Conservation (phyloP, 2,797 vertebrate genomes). For the Fistularia tabacaria region DNA sequence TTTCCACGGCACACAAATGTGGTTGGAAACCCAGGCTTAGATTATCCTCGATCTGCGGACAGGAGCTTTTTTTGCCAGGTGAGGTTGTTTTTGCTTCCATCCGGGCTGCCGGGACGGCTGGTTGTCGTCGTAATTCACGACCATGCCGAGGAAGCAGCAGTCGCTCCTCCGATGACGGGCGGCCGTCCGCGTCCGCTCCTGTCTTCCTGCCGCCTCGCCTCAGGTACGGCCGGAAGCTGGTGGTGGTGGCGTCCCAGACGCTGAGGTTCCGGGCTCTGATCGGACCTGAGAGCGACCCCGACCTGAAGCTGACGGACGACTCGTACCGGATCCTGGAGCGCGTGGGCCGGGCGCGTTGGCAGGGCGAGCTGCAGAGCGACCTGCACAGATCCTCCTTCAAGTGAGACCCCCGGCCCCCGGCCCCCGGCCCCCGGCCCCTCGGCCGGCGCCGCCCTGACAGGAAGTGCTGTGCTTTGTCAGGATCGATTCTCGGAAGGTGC, state of each 20-base stretch:
- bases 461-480: conserved; percentile 60
- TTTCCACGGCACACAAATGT: too few species aligned
- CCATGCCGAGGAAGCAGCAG: too few species aligned
- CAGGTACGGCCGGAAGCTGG: conserved; percentile 88
- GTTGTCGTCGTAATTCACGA: too few species aligned
- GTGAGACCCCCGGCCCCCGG: conserved; percentile 57
- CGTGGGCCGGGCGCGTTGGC: conserved; percentile 90
- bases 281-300: conserved; percentile 84
- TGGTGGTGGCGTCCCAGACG: conserved; percentile 84
- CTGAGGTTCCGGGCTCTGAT: conserved; percentile 83
- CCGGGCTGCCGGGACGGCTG: too few species aligned
- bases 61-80: too few species aligned
- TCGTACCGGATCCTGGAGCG: conserved; percentile 94
- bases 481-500: conserved; percentile 89
- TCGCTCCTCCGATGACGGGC: too few species aligned
- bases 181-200: too few species aligned
- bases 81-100: too few species aligned
- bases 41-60: too few species aligned
- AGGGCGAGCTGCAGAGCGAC: conserved; percentile 93
- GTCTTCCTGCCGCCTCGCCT: neutral
- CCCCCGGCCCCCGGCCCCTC: neutral
- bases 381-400: conserved; percentile 85
- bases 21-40: too few species aligned
- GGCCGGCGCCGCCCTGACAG: neutral
- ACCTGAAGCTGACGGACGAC: conserved; percentile 83